These are phyloP conservation scores for Phyllotreta striolata DNA, from an alignment of 2,888 invertebrate species.

Conservation along the genomic window DNA sequence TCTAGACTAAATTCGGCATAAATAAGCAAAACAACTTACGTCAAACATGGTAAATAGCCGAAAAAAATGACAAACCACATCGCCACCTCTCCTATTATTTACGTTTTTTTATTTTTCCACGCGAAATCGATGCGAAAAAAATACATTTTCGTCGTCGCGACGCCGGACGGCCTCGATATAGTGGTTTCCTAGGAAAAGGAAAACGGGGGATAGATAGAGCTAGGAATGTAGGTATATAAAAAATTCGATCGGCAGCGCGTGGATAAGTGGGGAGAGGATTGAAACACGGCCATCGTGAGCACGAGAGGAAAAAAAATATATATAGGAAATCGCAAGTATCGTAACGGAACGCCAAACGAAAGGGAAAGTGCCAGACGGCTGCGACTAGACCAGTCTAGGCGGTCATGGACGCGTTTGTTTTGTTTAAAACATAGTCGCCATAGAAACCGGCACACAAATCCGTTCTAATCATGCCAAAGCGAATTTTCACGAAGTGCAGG, in stretches of 20 bases:
- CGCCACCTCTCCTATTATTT: slow-evolving; percentile 35
- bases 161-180: slow-evolving; percentile 42
- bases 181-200: slow-evolving; percentile 36
- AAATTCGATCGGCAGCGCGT: slow-evolving; percentile 57
- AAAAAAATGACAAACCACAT: slow-evolving; percentile 44
- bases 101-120: slow-evolving; percentile 16
- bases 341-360: slow-evolving; percentile 44
- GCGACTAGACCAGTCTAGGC: slow-evolving; percentile 45
- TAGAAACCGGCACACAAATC: slow-evolving; percentile 28
- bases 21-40: slow-evolving; percentile 48
- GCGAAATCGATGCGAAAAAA: slow-evolving; percentile 19
- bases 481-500: background rate
- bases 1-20: slow-evolving; percentile 25
- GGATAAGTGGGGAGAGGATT: slow-evolving; percentile 48
- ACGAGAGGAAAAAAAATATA: slow-evolving; percentile 43
- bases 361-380: slow-evolving; percentile 49
- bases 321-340: background rate
- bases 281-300: slow-evolving; percentile 52
- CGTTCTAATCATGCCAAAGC: slow-evolving; percentile 2
- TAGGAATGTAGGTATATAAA: slow-evolving; percentile 44
- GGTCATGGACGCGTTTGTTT: slow-evolving; percentile 49
- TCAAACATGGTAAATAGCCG: slow-evolving; percentile 47
- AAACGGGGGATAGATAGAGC: slow-evolving; percentile 48
- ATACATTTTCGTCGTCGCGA: slow-evolving; percentile 38
- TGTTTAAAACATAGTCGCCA: slow-evolving; percentile 42